Evolutionary conservation across 64 coral and sea anemone genomes (phyloP), one percentile per base, ranked within the genome.

Genomic region (Dendronephthya gigantea): DNA sequence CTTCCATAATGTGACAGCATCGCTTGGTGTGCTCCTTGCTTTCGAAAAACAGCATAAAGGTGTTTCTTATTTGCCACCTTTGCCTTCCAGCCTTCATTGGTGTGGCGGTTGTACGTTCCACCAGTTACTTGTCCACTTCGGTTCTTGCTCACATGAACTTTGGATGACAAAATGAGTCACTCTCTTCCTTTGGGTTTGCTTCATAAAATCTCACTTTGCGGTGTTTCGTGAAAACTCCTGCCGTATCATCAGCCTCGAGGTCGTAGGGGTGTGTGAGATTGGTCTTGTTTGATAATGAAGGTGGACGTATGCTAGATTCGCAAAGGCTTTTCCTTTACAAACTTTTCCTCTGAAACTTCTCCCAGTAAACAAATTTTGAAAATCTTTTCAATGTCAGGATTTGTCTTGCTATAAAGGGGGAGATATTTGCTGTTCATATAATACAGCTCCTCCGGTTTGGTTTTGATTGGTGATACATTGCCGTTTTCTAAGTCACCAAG

Each of bases 231-330:
- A 76, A 76, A 76, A 16, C 85, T 72, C 82, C 83, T 58, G 51
- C 50, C 40, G 38, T 89, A 83, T 89, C 88, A 69, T 89, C 88
- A 35, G 88, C 82, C 25, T 89, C 88, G 9, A 89, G 41, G 82
- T 89, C 82, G 33, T 68, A 84, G 19, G 82, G 82, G 36, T 89
- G 88, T 66, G 48, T 89, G 31, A 89, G 48, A 40, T 36, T 51
- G 55, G 37, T 47, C 82, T 65, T 66, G 82, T 12, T 89, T 83
- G 52, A 89, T 38, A 19, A 84, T 82, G 55, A 89, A 89, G 41
- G 88, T 89, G 39, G 88, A 31, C 8, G 55, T 89, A 45, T 83
- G n/a, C 82, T 83, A 69, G 33, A 84, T 50, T 45, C 39, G 49
- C 25, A 68, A 30, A 38, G 88, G 82, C 49, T 84, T 89, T 45